These are phyloP conservation scores for Mythimna loreyi DNA, from an alignment of 2,888 invertebrate species.

Conservation along the genomic window DNA sequence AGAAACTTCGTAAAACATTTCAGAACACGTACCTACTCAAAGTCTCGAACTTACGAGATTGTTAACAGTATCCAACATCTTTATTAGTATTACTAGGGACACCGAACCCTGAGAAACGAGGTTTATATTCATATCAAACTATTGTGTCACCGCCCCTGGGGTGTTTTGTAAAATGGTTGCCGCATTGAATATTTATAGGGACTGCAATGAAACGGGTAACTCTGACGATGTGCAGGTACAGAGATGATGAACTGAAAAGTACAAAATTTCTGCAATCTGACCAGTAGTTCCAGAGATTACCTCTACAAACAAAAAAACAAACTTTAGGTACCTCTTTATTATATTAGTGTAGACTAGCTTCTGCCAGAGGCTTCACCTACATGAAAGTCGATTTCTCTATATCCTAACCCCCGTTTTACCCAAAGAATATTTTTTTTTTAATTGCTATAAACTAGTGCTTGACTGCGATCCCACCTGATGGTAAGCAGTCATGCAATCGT, in stretches of 20 bases:
- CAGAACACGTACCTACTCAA: constrained; percentile 13
- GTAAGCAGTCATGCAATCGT: too few relatives aligned
- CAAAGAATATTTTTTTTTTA: too few relatives aligned
- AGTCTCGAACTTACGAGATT: constrained; percentile 29
- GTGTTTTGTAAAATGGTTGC: constrained; percentile 55
- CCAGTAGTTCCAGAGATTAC: too few relatives aligned
- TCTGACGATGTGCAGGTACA: constrained; percentile 20
- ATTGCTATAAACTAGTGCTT: too few relatives aligned
- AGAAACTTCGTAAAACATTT: constrained; percentile 26
- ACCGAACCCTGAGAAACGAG: constrained; percentile 28
- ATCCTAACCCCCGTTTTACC: too few relatives aligned
- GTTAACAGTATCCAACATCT: constrained; percentile 35
- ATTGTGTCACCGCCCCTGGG: constrained; percentile 35
- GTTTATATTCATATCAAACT: constrained; percentile 46
- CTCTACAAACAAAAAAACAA: too few relatives aligned
- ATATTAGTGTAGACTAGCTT: too few relatives aligned
- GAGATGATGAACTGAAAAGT: constrained; percentile 20
- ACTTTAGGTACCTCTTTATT: too few relatives aligned
- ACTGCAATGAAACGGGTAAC: constrained; percentile 44
- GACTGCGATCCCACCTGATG: too few relatives aligned
- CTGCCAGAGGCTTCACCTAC: too few relatives aligned
- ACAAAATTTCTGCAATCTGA: too few relatives aligned
- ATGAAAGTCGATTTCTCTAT: too few relatives aligned
- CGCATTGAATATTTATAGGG: constrained; percentile 59
- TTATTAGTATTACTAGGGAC: constrained; percentile 32